Evolutionary conservation across 2,888 invertebrate genomes (phyloP), one percentile per base, ranked within the genome.

Genomic region (Tetragnatha montana): DNA sequence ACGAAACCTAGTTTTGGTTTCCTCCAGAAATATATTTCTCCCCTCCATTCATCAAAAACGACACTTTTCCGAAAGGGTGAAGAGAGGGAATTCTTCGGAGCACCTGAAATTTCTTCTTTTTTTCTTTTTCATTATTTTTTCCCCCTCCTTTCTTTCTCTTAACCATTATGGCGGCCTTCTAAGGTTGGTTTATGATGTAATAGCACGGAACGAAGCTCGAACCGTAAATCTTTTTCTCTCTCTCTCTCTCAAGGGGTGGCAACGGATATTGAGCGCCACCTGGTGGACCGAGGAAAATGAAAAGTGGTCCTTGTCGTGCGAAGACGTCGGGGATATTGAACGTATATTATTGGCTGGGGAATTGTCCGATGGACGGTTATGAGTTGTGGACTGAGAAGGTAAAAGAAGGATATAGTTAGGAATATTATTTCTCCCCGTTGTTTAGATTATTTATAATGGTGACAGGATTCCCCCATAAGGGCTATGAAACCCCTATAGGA

Each of bases 171-270:
- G 78, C 74, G 35, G 47, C 21, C 71, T 51, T 78, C 85, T 78
- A 84, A 51, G 82, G 87, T 78, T 78, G 70, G 87, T 82, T 88
- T 78, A 88, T 88, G 87, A 88, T 88, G 87, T 88, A 82, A 88
- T 82, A 82, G 87, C 87, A 88, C 60, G 82, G 70, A 82, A 88
- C 81, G 87, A 78, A 35, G 71, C 47, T 47, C 76, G 81, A 76
- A 60, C 82, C 87, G 78, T 88, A 88, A 88, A 87, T 82, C 81
- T 69, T 87, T 68, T 69, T 69, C 10, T 51, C 47, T 17, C 76
- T 22, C n/a, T 60, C 74, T 60, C 74, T 49, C 49, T 73, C 21
- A 49, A n/a, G 22, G 47, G 17, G 74, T 83, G 82, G 82, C 47
- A 68, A 83, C 35, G 74, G 82, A 74, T 83, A 83, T 74, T 78